Evolutionary conservation across 2,113 vertebrate genomes (phyloP).

Genomic region (Ciconia boyciana): DNA sequence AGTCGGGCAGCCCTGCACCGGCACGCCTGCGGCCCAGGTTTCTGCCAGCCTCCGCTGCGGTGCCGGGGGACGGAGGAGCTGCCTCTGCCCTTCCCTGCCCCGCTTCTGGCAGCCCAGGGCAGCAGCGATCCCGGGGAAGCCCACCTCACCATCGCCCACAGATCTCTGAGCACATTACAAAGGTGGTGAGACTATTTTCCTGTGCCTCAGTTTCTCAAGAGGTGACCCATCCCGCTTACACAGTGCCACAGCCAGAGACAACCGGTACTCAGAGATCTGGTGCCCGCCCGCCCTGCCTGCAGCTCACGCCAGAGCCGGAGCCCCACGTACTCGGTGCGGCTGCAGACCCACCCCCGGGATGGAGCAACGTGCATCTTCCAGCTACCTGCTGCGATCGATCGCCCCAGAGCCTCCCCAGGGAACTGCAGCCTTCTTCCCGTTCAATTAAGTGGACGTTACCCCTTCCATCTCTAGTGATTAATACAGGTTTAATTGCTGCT

Average conservation of each 20-base stretch:
- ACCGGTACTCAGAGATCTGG: accelerated
- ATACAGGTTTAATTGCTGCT: not conserved
- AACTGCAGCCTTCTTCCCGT: not conserved
- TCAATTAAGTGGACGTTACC: not conserved
- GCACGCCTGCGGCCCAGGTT: not conserved
- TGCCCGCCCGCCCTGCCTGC: not conserved
- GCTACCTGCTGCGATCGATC: not conserved
- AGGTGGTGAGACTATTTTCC: accelerated
- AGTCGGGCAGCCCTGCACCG: not conserved
- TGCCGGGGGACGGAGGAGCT: not conserved
- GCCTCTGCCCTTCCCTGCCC: not conserved
- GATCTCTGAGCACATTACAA: accelerated
- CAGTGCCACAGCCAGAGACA: not conserved
- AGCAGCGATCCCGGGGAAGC: accelerated
- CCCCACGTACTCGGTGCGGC: accelerated
- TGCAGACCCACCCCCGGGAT: not conserved
- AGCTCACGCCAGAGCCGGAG: not conserved
- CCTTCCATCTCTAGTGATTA: not conserved
- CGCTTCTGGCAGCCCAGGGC: not conserved
- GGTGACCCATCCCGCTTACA: not conserved
- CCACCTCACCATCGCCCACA: no score
- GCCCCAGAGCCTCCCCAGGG: not conserved
- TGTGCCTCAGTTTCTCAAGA: accelerated
- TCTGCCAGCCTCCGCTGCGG: not conserved
- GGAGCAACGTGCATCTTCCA: not conserved